Conservation (phyloP, 2,888 invertebrate genomes). For the Trichopoda pennipes region DNA sequence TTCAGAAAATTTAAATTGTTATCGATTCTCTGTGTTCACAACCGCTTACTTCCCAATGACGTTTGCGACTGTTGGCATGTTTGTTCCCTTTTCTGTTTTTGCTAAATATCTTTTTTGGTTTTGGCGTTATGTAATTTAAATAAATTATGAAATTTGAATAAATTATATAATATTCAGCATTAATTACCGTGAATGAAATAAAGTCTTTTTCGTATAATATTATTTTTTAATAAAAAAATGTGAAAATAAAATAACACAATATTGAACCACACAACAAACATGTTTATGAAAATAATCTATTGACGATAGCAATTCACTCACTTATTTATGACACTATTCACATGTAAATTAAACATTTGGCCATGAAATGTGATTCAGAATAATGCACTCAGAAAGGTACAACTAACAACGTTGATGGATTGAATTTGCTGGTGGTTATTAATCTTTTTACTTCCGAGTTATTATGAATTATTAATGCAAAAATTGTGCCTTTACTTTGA, state of each 20-base stretch:
- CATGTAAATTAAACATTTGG: conserved; percentile 62
- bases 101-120: conserved; percentile 34
- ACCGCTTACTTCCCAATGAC: conserved; percentile 65
- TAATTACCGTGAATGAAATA: conserved; percentile 2
- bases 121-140: too few species aligned
- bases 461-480: too few species aligned
- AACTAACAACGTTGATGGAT: too few species aligned
- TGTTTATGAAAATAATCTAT: conserved; percentile 62
- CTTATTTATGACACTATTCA: conserved; percentile 63
- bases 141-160: conserved; percentile 54
- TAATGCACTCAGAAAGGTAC: background rate
- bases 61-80: conserved; percentile 50
- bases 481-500: too few species aligned
- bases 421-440: too few species aligned
- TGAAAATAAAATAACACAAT: conserved; percentile 6
- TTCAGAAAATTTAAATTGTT: conserved; percentile 67
- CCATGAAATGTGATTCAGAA: conserved; percentile 32
- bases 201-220: background rate
- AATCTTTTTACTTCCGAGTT: too few species aligned
- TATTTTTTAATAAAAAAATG: background rate
- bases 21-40: conserved; percentile 66
- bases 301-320: conserved; percentile 54
- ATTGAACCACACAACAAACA: too few species aligned
- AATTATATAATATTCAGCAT: conserved; percentile 17
- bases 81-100: conserved; percentile 2